phyloP scores from a whole-genome alignment of 2,113 vertebrate species.

The Ardeotis arabs region DNA sequence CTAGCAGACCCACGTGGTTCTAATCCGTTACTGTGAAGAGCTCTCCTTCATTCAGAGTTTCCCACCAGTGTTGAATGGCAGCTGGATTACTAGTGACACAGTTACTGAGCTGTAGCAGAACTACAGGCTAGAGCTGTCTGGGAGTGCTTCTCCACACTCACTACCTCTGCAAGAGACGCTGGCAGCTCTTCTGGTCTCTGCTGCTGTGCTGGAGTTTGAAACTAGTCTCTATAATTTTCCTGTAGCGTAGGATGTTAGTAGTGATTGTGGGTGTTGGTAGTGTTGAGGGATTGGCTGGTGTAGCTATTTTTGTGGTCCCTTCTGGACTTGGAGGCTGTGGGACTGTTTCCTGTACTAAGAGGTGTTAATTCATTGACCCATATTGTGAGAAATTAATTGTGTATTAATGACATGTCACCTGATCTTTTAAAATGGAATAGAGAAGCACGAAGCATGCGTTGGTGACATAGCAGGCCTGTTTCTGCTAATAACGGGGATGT shows the following conservation, averaged over 20 bases:
- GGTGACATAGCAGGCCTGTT: neutral
- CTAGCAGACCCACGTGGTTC: neutral
- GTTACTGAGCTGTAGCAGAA: neutral
- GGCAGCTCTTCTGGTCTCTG: neutral
- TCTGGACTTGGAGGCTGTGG: neutral
- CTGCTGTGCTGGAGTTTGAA: neutral
- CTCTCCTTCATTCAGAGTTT: neutral
- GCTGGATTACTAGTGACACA: neutral
- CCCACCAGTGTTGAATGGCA: neutral
- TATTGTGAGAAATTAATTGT: neutral
- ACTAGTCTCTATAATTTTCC: neutral
- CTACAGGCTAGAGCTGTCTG: neutral
- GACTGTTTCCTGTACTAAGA: neutral
- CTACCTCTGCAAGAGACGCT: neutral
- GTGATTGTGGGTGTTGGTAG: neutral
- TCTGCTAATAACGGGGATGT: neutral
- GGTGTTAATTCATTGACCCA: neutral
- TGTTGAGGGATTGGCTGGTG: neutral
- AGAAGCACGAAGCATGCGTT: neutral
- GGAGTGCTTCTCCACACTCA: neutral
- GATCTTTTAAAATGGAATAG: neutral
- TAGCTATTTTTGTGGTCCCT: neutral
- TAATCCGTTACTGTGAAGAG: neutral
- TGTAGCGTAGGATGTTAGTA: neutral
- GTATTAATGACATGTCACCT: neutral